Base-by-base conservation (phyloP, 2,113 vertebrate species). In the Bucco capensis region DNA sequence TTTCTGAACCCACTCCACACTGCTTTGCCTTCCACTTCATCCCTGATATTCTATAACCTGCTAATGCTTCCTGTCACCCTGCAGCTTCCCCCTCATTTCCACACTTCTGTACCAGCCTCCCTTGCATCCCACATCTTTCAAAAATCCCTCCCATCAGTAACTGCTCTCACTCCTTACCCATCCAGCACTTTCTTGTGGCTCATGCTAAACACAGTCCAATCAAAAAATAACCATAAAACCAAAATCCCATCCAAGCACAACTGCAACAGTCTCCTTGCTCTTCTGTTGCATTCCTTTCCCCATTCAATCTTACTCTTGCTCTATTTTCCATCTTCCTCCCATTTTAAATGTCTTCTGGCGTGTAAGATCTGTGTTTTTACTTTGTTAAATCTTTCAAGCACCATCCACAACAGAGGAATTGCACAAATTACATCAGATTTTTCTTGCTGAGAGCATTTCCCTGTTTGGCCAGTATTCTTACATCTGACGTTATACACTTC, bases 1-100 rank as follows among this genome's bases (percentile, higher is more conserved):
- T 10, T 12, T 40, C 67, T 15, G 46, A 17, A 17, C 23, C 2
- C 5, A 0, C 31, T 6, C 19, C 33, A 3, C 1, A 1, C 11
- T 28, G 28, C 51, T 3, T 25, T 14, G 22, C 12, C 44, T 27
- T 14, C 49, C 15, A 2, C 13, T 5, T 51, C 0, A 3, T 27
- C 19, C 5, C 7, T 6, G 7, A 21, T 30, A 25, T 30, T 31
- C 35, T 47, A 0, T 38, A 8, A 8, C 13, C 53, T 17, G 24
- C 23, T 10, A 17, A 9, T 21, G 12, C 56, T 18, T 31, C 28
- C 14, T 14, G 30, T 10, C 38, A 7, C 13, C 14, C 21, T 17
- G 27, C 6, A 4, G 15, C 23, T 3, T 38, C 24, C 15, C 8
- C 10, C 4, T 51, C 15, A 0, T 40, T 61, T 19, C 56, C 51